These are phyloP conservation scores for Oikopleura vanhoeffeni DNA, from an alignment of 23 tunicate species.

Conservation along the genomic window DNA sequence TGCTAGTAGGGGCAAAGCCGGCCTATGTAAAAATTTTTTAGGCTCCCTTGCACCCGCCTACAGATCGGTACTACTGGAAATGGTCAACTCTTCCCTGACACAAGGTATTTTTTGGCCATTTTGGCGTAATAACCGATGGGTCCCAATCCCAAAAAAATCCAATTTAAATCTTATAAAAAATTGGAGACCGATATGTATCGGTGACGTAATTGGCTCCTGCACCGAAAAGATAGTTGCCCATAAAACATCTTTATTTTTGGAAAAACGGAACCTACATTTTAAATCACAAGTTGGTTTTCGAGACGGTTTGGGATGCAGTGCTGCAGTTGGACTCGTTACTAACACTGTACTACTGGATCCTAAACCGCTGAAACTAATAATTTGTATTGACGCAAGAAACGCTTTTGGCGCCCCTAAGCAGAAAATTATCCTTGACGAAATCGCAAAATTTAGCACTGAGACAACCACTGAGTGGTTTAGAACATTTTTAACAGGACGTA, in stretches of 20 bases:
- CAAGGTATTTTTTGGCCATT: not conserved
- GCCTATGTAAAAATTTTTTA: not conserved
- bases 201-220: not conserved
- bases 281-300: not conserved
- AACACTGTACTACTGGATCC: not conserved
- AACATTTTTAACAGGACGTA: not conserved
- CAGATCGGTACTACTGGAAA: not conserved
- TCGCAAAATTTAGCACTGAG: not conserved
- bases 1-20: not conserved
- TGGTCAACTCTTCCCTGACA: not conserved
- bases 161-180: not conserved
- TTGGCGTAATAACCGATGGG: not conserved
- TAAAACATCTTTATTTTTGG: not conserved
- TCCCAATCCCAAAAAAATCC: not conserved
- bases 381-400: not conserved
- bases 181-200: not conserved
- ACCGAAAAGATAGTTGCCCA: not conserved
- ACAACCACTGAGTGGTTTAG: not conserved
- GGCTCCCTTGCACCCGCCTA: not conserved
- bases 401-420: not conserved
- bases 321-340: not conserved
- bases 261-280: not conserved
- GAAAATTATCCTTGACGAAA: not conserved
- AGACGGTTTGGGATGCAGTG: not conserved
- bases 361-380: not conserved